Conservation (phyloP, 2,888 invertebrate genomes). For the Pseudoips prasinana region DNA sequence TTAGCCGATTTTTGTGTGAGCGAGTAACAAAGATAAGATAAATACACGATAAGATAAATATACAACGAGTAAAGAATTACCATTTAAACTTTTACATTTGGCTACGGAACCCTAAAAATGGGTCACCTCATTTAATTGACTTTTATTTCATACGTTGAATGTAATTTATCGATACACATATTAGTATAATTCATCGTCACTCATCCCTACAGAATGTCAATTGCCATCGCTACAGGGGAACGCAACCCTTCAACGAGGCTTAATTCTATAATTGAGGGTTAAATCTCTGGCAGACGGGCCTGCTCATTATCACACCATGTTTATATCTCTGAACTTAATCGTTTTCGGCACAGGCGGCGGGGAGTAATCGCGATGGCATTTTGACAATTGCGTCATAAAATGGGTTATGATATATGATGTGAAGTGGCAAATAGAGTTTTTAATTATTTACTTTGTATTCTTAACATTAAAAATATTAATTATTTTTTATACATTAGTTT, state of each 20-base stretch:
- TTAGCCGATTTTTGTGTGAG: no score
- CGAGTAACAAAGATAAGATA: no score
- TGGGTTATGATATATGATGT: slow-evolving; percentile 3
- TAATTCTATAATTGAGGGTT: slow-evolving; percentile 81
- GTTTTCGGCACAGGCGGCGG: slow-evolving; percentile 28
- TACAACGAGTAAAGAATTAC: no score
- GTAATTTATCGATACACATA: background rate
- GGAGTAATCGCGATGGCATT: slow-evolving; percentile 58
- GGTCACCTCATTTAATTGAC: no score
- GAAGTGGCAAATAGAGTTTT: no score
- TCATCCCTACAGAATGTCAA: slow-evolving; percentile 42
- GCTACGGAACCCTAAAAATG: no score
- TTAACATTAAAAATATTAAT: no score
- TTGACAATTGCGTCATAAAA: slow-evolving; percentile 31
- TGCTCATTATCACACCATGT: slow-evolving; percentile 70
- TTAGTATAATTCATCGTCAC: slow-evolving; percentile 1
- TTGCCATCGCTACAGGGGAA: slow-evolving; percentile 54
- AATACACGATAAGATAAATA: no score
- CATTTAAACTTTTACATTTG: no score
- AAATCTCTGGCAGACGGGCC: slow-evolving; percentile 70
- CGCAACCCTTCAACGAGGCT: slow-evolving; percentile 71
- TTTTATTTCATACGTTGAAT: no score
- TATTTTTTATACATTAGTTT: no score
- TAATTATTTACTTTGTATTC: no score
- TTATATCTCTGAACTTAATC: slow-evolving; percentile 46